Base-by-base conservation (phyloP, 2,888 invertebrate genomes). In the Clostera curtula region DNA sequence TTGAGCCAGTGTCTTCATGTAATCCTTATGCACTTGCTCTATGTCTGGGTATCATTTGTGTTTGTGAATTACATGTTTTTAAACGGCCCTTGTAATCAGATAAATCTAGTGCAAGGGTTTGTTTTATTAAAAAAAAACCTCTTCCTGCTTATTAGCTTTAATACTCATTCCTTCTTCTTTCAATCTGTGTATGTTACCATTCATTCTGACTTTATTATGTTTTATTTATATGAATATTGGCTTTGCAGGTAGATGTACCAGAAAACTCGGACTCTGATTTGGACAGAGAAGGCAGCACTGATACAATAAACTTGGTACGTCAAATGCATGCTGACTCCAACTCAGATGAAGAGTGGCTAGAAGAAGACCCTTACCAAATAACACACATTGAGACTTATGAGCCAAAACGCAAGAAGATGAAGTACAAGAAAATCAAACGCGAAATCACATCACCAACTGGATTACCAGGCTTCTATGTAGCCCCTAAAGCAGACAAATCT, bases 261-360 rank as follows among this genome's bases (percentile, higher is more conserved):
- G 65, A 66, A 17, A 55, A 59, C 19, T 25, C 38, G 19, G 48
- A 50, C 25, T 63, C 68, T 3, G 76, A 74, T 11, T 39, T 49
- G 0, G 71, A 67, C 11, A 46, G 49, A 7, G 68, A 62, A 18
- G 69, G 58, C 0, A 55, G 49, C 19, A 63, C 66, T 4, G 57
- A 62, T 3, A 62, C 73, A 0, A 52, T 65, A 14, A 70, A 67
- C 25, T 40, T 76, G 30, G 72, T 79, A 2, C 52, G 68, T 2
- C 72, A 77, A 38, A 64, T 79, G 62, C 69, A 72, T 12, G 60
- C 62, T 5, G 50, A 47, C 14, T 41, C 56, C 10, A 61, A 50
- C 3, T 65, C 74, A 0, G 74, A 76, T 4, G 83, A 82, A 19
- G 83, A 83, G 40, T 83, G 83, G 83, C 48, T 83, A 0, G 82